Evolutionary conservation across 2,113 vertebrate genomes (phyloP).

Genomic region (Alexandromys fortis): DNA sequence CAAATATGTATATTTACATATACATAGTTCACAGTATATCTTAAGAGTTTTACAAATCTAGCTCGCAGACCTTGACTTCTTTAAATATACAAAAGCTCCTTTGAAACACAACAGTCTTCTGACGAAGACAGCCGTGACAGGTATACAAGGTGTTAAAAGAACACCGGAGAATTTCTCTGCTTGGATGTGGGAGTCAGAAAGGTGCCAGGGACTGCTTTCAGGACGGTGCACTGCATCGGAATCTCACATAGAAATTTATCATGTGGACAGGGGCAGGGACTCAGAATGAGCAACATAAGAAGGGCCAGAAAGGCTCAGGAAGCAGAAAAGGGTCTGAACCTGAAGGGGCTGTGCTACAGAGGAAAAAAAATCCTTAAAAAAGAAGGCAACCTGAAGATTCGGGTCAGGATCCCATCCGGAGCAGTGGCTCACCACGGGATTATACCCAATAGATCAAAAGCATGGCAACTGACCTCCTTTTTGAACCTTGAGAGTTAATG

Average conservation of each 20-base stretch:
- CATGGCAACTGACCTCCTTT: neutral
- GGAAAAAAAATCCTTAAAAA: neutral
- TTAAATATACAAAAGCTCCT: neutral
- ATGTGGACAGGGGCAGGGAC: neutral
- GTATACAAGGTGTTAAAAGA: slow-evolving; percentile 19
- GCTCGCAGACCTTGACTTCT: neutral
- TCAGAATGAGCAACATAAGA: neutral
- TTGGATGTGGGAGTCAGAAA: neutral
- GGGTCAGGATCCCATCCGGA: neutral
- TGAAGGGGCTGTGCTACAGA: accelerated
- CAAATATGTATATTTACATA: neutral
- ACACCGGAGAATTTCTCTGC: neutral
- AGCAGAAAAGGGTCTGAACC: neutral
- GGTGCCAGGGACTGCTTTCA: neutral
- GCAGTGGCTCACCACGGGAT: accelerated
- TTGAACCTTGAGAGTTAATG: slow-evolving; percentile 15
- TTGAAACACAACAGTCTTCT: neutral
- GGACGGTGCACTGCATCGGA: neutral
- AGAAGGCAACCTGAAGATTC: neutral
- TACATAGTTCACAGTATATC: neutral
- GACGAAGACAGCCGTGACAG: slow-evolving; percentile 11
- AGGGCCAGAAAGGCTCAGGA: neutral
- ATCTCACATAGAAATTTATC: neutral
- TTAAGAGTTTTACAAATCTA: neutral
- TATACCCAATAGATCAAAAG: neutral